Evolutionary conservation across 2,888 invertebrate species (phyloP).

Genomic region (Eilema caniola): DNA sequence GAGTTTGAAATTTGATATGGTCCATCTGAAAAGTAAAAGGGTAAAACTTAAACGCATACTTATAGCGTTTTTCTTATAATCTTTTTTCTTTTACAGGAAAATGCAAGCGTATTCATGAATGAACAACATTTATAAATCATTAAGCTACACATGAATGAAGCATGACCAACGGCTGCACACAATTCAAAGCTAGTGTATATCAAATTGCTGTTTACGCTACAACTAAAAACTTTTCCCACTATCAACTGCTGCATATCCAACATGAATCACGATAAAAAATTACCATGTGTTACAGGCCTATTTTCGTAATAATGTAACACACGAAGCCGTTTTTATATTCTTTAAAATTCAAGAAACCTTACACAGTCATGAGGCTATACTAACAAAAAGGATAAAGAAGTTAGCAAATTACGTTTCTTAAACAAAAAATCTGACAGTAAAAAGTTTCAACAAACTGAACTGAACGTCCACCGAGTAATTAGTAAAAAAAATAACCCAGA

Average conservation of each 20-base stretch:
- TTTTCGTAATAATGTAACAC: conserved; percentile 31
- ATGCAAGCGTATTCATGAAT: conserved; percentile 31
- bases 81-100: background rate
- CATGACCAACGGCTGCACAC: conserved; percentile 21
- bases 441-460: background rate
- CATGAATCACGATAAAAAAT: conserved; percentile 29
- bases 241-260: conserved; percentile 21
- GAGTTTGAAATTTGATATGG: background rate
- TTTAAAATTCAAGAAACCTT: background rate
- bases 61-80: too few species aligned
- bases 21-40: background rate
- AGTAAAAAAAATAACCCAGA: conserved; percentile 51
- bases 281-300: conserved; percentile 32
- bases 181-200: conserved; percentile 26
- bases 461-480: conserved; percentile 45
- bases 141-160: conserved; percentile 36
- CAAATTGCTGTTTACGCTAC: conserved; percentile 8
- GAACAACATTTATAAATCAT: conserved; percentile 42
- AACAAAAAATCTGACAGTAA: conserved; percentile 5
- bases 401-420: background rate
- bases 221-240: conserved; percentile 32
- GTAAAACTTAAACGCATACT: too few species aligned
- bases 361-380: background rate
- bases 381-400: background rate
- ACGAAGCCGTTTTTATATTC: conserved; percentile 19